Evolutionary conservation across 2,797 vertebrate genomes (phyloP), one percentile per base, ranked within the genome.

Genomic region (Bovichtus diacanthus): DNA sequence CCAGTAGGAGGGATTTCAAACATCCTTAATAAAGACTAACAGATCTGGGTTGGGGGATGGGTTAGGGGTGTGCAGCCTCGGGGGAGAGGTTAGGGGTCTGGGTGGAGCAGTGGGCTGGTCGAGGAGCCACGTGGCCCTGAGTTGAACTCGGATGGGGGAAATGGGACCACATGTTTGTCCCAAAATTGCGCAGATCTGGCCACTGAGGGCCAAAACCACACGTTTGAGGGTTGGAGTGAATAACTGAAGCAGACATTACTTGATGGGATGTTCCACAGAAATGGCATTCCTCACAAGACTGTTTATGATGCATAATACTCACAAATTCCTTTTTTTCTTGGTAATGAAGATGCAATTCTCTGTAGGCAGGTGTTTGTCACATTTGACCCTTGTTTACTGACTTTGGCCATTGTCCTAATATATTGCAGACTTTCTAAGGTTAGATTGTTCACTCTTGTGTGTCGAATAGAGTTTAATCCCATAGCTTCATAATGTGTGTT

Each of bases 111-210:
- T 12, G 56, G 56, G 53, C 59, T 70, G 44, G 75, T 47, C 2
- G n/a, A 38, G 50, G 21, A 8, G 23, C 74, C 49, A 53, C 5
- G 5, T 8, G 34, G 76, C 87, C 86, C 64, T 64, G 75, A 80
- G 76, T 70, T 89, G 81, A 90, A 88, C 88, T 87, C 16, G 0
- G n/a, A 73, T 65, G 43, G 56, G 51, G 76, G 55, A 88, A 90
- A 78, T 80, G 64, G 70, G 87, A 88, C 83, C 90, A 90, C 84
- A 88, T 90, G 89, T 87, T 87, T 76, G 73, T 82, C 74, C 65
- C 12, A 8, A 76, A 81, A 64, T 74, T 75, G 76, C 78, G 27
- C 31, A 12, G 38, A 51, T 84, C 56, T 19, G 77, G 74, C 54
- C 68, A 19, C 36, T 59, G 68, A 44, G 70, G 73, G 78, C 64